Conservation (phyloP, 2,113 vertebrate genomes). For the Tenebrosternarchus preto region DNA sequence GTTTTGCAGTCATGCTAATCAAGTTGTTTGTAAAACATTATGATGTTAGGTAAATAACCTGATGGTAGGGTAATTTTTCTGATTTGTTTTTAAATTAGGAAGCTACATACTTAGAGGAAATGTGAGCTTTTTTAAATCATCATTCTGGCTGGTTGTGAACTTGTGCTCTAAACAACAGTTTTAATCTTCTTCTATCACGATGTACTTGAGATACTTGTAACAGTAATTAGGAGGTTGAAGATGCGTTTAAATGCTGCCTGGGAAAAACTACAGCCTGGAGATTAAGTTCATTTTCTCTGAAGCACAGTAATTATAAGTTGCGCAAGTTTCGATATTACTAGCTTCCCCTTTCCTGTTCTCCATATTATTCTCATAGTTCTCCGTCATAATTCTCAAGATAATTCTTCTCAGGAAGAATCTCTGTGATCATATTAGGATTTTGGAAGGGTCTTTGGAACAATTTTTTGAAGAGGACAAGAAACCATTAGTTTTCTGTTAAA, state of each 20-base stretch:
- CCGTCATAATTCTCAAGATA: background rate
- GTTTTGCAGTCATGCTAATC: background rate
- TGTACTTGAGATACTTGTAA: background rate
- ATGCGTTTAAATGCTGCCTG: background rate
- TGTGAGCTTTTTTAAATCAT: constrained; percentile 16
- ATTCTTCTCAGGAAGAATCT: background rate
- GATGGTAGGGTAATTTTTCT: background rate
- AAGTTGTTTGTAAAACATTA: constrained; percentile 1
- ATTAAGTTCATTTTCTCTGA: background rate
- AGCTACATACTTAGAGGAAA: constrained; percentile 5
- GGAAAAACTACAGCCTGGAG: background rate
- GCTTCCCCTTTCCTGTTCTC: constrained; percentile 2
- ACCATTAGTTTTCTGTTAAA: background rate
- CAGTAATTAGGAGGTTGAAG: background rate
- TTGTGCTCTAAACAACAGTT: background rate
- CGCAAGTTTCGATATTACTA: background rate
- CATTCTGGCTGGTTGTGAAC: constrained; percentile 19
- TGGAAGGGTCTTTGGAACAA: background rate
- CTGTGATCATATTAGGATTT: background rate
- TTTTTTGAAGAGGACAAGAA: background rate
- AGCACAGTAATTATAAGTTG: background rate
- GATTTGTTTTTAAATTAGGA: background rate
- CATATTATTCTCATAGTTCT: background rate
- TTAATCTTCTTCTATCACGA: constrained; percentile 3
- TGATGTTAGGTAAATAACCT: background rate